phyloP scores from a whole-genome alignment of 1,140 invertebrate species.

The Saccostrea cuccullata region DNA sequence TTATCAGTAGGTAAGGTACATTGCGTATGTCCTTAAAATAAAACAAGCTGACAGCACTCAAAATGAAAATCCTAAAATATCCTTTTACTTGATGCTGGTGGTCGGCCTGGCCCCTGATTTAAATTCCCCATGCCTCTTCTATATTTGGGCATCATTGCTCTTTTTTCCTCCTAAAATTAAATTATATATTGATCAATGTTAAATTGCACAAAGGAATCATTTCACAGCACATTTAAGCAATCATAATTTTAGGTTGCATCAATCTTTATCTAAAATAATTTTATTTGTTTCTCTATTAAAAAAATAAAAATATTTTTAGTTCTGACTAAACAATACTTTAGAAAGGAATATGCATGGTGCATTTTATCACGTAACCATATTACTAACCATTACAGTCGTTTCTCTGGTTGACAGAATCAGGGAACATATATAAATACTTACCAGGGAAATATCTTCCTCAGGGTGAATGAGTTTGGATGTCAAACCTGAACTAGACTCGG shows the following conservation, averaged over 20 bases:
- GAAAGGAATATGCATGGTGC: too few species aligned
- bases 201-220: too few species aligned
- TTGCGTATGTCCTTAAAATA: too few species aligned
- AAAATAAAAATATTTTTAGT: too few species aligned
- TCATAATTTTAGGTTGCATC: too few species aligned
- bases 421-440: conserved; percentile 77
- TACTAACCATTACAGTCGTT: background rate
- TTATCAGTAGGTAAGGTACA: too few species aligned
- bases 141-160: conserved; percentile 88
- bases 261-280: too few species aligned
- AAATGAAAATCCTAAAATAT: background rate
- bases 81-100: conserved; percentile 5
- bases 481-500: conserved; percentile 87
- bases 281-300: too few species aligned
- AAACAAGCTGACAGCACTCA: too few species aligned
- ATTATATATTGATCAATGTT: conserved; percentile 42
- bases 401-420: background rate
- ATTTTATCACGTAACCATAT: background rate
- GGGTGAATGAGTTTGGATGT: conserved; percentile 96
- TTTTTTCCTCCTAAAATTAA: conserved; percentile 87
- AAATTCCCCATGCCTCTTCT: conserved; percentile 60
- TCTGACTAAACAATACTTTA: too few species aligned
- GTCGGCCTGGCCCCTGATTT: conserved; percentile 1
- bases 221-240: too few species aligned
- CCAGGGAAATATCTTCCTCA: conserved; percentile 93